Conservation (phyloP, 1,140 invertebrate species). For the Eufriesea mexicana region DNA sequence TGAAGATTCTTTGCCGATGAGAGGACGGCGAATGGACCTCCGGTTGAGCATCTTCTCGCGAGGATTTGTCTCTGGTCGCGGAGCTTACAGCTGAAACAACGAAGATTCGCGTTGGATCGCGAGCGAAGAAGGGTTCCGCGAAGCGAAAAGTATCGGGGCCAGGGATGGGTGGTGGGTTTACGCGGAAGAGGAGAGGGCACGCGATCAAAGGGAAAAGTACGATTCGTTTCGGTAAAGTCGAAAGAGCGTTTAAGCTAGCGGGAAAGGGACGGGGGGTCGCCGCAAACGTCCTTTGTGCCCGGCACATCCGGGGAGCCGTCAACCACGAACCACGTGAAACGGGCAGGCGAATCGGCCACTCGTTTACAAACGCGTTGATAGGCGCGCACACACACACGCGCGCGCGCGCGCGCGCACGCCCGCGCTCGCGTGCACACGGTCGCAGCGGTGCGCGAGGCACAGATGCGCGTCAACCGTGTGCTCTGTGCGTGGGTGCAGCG, state of each 20-base stretch:
- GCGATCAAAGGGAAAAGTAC: background rate
- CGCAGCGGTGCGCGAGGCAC: conserved; percentile 14
- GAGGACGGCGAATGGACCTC: conserved; percentile 56
- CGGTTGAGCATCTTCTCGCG: conserved; percentile 59
- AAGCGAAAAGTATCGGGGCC: too few species aligned
- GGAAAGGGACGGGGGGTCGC: conserved; percentile 21
- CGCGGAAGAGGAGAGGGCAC: too few species aligned
- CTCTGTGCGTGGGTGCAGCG: conserved; percentile 67
- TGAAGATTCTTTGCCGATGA: conserved; percentile 45
- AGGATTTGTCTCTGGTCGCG: conserved; percentile 63
- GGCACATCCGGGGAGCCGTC: conserved; percentile 54
- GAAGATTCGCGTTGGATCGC: too few species aligned
- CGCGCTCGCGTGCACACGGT: background rate
- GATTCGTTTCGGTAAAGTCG: conserved; percentile 29
- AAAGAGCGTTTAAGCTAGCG: conserved; percentile 11
- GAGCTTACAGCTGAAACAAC: conserved; percentile 62
- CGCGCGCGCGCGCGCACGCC: background rate
- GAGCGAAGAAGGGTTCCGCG: too few species aligned
- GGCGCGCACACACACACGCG: background rate
- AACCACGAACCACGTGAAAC: conserved; percentile 56
- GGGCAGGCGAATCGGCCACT: conserved; percentile 59
- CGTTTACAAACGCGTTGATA: conserved; percentile 56
- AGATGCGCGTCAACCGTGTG: conserved; percentile 55
- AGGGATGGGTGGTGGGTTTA: too few species aligned
- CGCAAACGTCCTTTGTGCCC: conserved; percentile 59